Base-by-base conservation (phyloP, 2,797 vertebrate genomes). In the Strix occidentalis region DNA sequence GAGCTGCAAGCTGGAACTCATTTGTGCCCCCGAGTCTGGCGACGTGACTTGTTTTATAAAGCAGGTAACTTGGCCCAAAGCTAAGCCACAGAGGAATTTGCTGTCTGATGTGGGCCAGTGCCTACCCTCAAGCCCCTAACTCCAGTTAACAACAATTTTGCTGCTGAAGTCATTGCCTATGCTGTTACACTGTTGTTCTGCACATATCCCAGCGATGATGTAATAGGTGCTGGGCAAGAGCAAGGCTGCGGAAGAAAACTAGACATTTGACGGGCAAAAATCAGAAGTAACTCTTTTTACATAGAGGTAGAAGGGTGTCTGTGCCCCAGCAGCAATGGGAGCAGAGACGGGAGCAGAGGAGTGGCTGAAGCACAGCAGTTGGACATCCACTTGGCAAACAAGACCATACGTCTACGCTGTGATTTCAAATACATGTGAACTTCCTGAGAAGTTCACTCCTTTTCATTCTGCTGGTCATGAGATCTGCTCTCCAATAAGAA, bases 71-170 rank as follows among this genome's bases (percentile, higher is more conserved):
- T 39, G 35, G 53, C 29, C 35, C 13, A 25, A 70, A 58, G 31
- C n/a, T 76, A 84, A 77, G 54, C 13, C 35, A 35, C 3, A 9
- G 23, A 84, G 43, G 37, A 83, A 51, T 12, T 4, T 60, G 13
- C 51, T 69, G 53, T 28, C 20, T 66, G 70, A 35, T 0, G 0
- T 5, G 13, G 41, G 16, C 13, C 0, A 0, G 9, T 61, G 61
- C 63, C 66, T 65, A 39, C n/a, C 50, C 48, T 39, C 24, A 24
- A 81, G 66, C 21, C 29, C 6, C 0, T 20, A 74, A 75, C 11
- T 14, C 43, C 43, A 35, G 35, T 28, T 68, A 79, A 39, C 28
- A 56, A 10, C 10, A 63, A 21, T 33, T 51, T 21, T 87, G 66
- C 87, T 89, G 63, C 56, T 95, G 43, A 76, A 90, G 68, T 41